These are phyloP conservation scores for Boulengeromyrus knoepffleri DNA, from an alignment of 2,113 vertebrate species.

Conservation along the genomic window DNA sequence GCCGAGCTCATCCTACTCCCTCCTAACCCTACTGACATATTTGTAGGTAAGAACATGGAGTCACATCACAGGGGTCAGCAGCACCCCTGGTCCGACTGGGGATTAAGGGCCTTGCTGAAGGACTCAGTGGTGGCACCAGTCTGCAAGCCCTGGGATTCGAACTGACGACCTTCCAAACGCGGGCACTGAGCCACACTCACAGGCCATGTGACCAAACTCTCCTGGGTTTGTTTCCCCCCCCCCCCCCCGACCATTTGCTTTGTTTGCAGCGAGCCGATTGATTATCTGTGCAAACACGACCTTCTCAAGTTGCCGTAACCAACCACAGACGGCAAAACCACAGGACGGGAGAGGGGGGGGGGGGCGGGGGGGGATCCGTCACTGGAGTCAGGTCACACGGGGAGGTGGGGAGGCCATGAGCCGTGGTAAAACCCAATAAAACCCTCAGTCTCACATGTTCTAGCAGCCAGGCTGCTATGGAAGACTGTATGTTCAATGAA, in stretches of 20 bases:
- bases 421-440: not conserved
- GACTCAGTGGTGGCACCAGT: not conserved
- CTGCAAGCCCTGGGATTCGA: not conserved
- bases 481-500: not conserved
- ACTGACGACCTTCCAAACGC: not conserved
- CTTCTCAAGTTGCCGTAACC: not conserved
- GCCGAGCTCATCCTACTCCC: not conserved
- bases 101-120: not conserved
- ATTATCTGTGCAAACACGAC: not conserved
- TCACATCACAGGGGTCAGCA: not conserved
- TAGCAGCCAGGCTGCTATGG: not conserved
- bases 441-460: not conserved
- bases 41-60: not conserved
- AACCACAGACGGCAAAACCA: not conserved
- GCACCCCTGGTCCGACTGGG: not conserved
- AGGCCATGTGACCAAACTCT: not conserved
- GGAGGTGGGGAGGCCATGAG: not conserved
- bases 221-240: not conserved
- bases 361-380: not conserved
- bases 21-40: not conserved
- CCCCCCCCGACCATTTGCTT: not conserved
- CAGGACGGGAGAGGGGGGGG: not conserved
- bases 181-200: not conserved
- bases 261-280: not conserved
- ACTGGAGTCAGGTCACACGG: not conserved